These are phyloP conservation scores for Carduelis carduelis DNA, from an alignment of 2,797 vertebrate species.

Conservation along the genomic window DNA sequence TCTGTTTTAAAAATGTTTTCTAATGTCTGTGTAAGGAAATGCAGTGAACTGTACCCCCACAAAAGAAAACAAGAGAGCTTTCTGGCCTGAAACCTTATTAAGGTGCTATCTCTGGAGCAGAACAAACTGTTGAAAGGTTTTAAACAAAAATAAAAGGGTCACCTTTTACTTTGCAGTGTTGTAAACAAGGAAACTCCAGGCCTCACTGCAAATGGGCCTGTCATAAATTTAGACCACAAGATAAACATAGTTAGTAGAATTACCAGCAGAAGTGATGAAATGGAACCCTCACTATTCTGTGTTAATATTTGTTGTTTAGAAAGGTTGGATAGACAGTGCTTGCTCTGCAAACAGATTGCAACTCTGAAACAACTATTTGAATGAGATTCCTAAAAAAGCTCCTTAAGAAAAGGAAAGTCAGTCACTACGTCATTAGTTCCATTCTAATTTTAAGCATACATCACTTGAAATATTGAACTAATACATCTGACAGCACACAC, in stretches of 20 bases:
- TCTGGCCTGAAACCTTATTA: slow-evolving; percentile 45
- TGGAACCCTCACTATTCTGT: not conserved
- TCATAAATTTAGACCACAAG: slow-evolving; percentile 66
- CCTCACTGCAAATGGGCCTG: slow-evolving; percentile 64
- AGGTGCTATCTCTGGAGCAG: slow-evolving; percentile 53
- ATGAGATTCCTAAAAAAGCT: not conserved
- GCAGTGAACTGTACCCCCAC: not conserved
- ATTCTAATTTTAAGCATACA: slow-evolving; percentile 27
- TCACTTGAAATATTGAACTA: slow-evolving; percentile 5
- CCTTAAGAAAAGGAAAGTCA: not conserved
- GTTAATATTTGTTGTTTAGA: slow-evolving; percentile 39
- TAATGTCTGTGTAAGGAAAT: slow-evolving; percentile 22
- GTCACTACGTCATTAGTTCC: not conserved
- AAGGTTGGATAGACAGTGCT: not conserved
- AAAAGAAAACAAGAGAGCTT: slow-evolving; percentile 27
- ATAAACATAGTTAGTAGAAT: slow-evolving; percentile 57
- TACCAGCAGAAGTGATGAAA: slow-evolving; percentile 51
- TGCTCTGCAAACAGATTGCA: slow-evolving; percentile 44
- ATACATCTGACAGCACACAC: not conserved
- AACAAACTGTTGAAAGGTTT: slow-evolving; percentile 74
- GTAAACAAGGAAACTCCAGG: slow-evolving; percentile 66
- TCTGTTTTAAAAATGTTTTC: slow-evolving; percentile 32
- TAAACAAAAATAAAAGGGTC: slow-evolving; percentile 63
- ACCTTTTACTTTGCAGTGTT: slow-evolving; percentile 66
- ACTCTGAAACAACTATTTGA: slow-evolving; percentile 18